phyloP scores from a whole-genome alignment of 2,113 vertebrate genomes.

The Diphyllodes magnificus region DNA sequence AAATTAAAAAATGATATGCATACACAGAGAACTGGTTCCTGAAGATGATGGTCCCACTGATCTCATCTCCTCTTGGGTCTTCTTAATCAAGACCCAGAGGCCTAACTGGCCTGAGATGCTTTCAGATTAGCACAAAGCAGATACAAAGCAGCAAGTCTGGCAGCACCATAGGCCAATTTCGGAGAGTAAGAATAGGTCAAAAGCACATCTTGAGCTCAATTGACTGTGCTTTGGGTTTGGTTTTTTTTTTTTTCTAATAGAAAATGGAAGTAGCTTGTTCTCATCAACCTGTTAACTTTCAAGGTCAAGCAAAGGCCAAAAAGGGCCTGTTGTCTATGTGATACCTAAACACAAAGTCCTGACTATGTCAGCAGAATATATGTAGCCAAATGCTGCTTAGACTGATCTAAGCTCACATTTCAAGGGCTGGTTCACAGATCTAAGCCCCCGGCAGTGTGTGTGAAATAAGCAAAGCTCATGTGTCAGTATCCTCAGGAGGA shows the following conservation, averaged over 20 bases:
- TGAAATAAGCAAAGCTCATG: conserved; percentile 51
- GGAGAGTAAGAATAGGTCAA: not conserved
- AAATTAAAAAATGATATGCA: not conserved
- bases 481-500: conserved; percentile 5
- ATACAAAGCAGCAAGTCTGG: not conserved
- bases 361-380: conserved; percentile 51
- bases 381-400: conserved; percentile 42
- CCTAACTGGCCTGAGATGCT: not conserved
- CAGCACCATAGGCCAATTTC: not conserved
- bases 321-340: conserved; percentile 33
- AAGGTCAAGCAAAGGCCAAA: conserved; percentile 56
- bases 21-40: not conserved
- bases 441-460: conserved; percentile 26
- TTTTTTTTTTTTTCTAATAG: not conserved
- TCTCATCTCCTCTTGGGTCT: not conserved
- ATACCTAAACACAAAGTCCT: conserved; percentile 49
- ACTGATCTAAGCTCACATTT: conserved; percentile 40
- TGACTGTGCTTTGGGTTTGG: not conserved
- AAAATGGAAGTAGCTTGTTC: not conserved
- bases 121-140: not conserved
- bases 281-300: conserved; percentile 6
- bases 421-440: conserved; percentile 36
- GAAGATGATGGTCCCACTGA: not conserved
- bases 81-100: not conserved
- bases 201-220: not conserved